Evolutionary conservation across 2,113 vertebrate genomes (phyloP).

Genomic region (Fregetta grallaria): DNA sequence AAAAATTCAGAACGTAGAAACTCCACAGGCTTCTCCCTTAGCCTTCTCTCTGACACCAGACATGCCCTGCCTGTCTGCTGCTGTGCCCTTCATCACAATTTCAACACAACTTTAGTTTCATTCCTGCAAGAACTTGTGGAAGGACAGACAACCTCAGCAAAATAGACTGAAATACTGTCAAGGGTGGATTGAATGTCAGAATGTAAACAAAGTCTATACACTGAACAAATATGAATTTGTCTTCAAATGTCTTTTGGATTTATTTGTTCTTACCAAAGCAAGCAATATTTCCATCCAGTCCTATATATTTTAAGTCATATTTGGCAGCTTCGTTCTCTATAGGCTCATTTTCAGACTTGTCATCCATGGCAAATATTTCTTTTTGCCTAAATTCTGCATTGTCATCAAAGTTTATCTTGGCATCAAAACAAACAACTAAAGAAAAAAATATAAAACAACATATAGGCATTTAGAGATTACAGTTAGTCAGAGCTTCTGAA

Average conservation of each 20-base stretch:
- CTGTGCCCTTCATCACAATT: neutral
- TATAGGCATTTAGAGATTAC: neutral
- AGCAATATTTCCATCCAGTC: constrained; percentile 97
- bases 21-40: neutral
- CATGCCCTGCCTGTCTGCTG: neutral
- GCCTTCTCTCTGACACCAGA: neutral
- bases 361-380: constrained; percentile 94
- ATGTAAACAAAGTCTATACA: neutral
- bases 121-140: neutral
- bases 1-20: neutral
- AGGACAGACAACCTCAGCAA: neutral
- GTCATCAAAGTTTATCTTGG: constrained; percentile 99
- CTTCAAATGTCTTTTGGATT: neutral
- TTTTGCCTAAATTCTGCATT: constrained; percentile 98
- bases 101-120: neutral
- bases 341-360: constrained; percentile 92
- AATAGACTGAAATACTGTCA: neutral
- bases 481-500: neutral
- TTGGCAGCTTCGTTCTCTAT: constrained; percentile 93
- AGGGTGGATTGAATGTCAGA: neutral
- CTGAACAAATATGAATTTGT: neutral
- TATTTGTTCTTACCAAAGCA: constrained; percentile 88
- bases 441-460: neutral
- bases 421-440: constrained; percentile 97
- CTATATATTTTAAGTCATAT: constrained; percentile 96